Percentiles rank a stretch among this genome's conserved stretches.
Evolutionary conservation across 2,888 invertebrate species (phyloP).

Genomic region (Lasioglossum zephyrum): DNA sequence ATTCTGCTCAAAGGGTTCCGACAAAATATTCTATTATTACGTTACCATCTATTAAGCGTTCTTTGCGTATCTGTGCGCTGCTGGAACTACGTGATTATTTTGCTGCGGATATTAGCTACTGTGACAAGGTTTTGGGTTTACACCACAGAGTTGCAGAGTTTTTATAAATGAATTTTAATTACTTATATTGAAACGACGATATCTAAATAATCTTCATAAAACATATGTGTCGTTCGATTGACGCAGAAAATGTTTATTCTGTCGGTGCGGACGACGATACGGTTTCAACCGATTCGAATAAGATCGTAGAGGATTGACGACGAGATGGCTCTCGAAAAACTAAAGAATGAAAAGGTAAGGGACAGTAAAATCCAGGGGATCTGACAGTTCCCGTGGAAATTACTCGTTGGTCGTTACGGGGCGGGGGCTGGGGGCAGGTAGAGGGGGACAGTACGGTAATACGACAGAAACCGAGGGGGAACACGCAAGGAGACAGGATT

Average conservation of each 20-base stretch:
- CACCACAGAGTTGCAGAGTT: neutral
- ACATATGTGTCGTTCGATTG: too few relatives aligned
- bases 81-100: neutral
- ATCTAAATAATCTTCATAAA: too few relatives aligned
- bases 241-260: too few relatives aligned
- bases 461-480: neutral
- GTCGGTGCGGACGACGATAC: too few relatives aligned
- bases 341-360: neutral
- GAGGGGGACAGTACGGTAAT: neutral
- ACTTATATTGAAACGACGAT: too few relatives aligned
- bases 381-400: conserved; percentile 6
- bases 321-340: neutral
- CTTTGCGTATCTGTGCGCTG: neutral
- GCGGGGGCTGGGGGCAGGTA: too few relatives aligned
- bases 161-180: too few relatives aligned
- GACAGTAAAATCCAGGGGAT: neutral
- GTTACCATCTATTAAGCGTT: neutral
- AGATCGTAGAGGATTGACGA: neutral
- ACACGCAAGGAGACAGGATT: neutral
- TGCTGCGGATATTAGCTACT: neutral
- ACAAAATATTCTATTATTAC: neutral
- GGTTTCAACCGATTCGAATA: neutral
- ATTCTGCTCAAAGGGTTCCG: neutral
- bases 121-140: neutral
- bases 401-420: conserved; percentile 10